Evolutionary conservation across 1,140 invertebrate species (phyloP), one percentile per base, ranked within the genome.

Genomic region (Octopus bimaculoides): DNA sequence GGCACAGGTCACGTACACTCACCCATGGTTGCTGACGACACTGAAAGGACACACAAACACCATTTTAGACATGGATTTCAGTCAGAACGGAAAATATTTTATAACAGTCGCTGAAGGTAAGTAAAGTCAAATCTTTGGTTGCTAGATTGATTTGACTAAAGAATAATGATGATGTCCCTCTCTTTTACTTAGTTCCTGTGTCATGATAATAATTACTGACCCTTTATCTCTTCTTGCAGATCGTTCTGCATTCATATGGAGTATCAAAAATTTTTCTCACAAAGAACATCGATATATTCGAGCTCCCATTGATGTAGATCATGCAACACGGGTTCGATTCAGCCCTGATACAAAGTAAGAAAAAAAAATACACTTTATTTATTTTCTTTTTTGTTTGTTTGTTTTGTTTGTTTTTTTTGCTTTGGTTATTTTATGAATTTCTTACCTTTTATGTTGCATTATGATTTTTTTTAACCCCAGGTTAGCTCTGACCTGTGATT

Each of bases 181-280:
- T 41, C 26, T 41, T 41, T 41, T 41, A 41, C 26, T 41, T 41
- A 41, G 26, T 41, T 41, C 26, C 2, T 41, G 26, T 41, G 2
- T 41, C 2, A 2, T 41, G 26, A 41, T 41, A 2, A 41, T 41
- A 41, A 41, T 41, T 41, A 41, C 26, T 41, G 26, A 41, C 26
- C 26, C 26, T 41, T 2, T 41, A 54, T 77, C 77, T 81, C 86
- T 90, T 82, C 82, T 91, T 92, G 56, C 91, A 96, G 95, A 96
- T 92, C 93, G 95, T 56, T 93, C 94, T n/a, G 92, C 96, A 7
- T 91, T 96, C 80, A 88, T 97, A 7, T 97, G 96, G 95, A 93
- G 93, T 83, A 92, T 94, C 1, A 94, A 94, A 85, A 94, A 96
- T 83, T 92, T 96, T 76, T 89, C 87, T 17, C 91, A 92, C 53